Conservation (phyloP, 2,797 vertebrate genomes). For the Poecilia velifera region DNA sequence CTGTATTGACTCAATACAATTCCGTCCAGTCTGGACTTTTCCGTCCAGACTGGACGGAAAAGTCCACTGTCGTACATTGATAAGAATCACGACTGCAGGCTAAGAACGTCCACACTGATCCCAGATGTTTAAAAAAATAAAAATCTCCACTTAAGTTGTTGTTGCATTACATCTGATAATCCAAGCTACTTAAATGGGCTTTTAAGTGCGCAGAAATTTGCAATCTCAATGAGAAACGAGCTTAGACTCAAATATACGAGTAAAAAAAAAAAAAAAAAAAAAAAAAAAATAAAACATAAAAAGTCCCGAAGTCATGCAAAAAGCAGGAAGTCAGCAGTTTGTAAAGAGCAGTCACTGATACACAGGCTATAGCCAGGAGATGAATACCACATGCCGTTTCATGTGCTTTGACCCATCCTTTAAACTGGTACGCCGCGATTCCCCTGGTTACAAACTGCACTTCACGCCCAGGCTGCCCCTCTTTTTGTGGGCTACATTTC, state of each 20-base stretch:
- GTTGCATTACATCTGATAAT: neutral
- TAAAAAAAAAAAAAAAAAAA: too few relatives aligned
- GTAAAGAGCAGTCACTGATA: slow-evolving; percentile 11
- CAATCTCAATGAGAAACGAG: slow-evolving; percentile 16
- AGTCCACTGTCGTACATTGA: too few relatives aligned
- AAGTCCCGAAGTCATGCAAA: neutral
- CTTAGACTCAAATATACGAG: slow-evolving; percentile 13
- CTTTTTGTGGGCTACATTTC: neutral
- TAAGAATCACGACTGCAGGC: neutral
- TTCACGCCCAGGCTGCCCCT: slow-evolving; percentile 5
- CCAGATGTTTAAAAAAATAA: neutral
- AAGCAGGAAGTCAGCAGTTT: neutral
- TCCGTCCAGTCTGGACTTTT: too few relatives aligned
- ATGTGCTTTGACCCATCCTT: slow-evolving; percentile 44
- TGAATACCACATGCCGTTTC: slow-evolving; percentile 55
- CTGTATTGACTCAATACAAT: too few relatives aligned
- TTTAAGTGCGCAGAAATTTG: neutral
- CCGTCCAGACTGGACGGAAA: too few relatives aligned
- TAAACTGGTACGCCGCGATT: slow-evolving; percentile 17
- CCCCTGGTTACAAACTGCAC: slow-evolving; percentile 6
- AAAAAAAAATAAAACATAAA: neutral
- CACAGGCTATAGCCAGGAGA: slow-evolving; percentile 20
- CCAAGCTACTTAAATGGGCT: neutral
- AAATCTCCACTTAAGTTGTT: neutral
- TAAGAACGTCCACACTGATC: neutral